These are phyloP conservation scores for Scomber colias DNA, from an alignment of 2,113 vertebrate genomes.

Conservation along the genomic window DNA sequence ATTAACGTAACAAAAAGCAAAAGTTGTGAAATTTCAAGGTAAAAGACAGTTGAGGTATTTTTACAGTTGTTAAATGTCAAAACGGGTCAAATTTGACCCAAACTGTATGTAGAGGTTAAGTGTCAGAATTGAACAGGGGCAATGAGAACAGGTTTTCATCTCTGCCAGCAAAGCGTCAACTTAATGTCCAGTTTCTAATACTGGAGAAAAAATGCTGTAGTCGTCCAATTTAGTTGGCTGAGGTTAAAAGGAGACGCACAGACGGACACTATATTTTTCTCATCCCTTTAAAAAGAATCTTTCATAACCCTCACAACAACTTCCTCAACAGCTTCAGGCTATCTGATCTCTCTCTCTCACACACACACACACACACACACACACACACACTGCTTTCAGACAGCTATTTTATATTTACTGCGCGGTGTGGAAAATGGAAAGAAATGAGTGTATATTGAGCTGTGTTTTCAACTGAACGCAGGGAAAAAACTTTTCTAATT, in stretches of 20 bases:
- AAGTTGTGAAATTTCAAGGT: too few species aligned
- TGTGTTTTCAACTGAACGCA: conserved; percentile 25
- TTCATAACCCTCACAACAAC: conserved; percentile 27
- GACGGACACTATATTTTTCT: conserved; percentile 16
- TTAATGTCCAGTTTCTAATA: conserved; percentile 5
- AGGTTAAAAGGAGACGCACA: conserved; percentile 48
- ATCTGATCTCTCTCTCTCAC: neutral
- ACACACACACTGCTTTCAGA: neutral
- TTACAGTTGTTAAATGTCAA: too few species aligned
- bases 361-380: too few species aligned
- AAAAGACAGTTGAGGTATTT: too few species aligned
- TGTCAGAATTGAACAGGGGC: conserved; percentile 25
- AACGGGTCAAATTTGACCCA: too few species aligned
- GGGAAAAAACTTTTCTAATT: conserved; percentile 61
- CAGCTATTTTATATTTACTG: neutral
- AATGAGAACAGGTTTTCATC: conserved; percentile 17
- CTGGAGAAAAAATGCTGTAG: conserved; percentile 3
- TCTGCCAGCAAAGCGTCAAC: conserved; percentile 16
- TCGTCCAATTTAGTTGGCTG: conserved; percentile 22
- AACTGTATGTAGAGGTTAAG: neutral
- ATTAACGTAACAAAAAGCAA: too few species aligned
- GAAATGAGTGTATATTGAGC: conserved; percentile 18
- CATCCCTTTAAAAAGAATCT: conserved; percentile 32
- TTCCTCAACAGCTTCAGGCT: conserved; percentile 8
- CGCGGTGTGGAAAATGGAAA: neutral